Conservation (phyloP, 2,113 vertebrate species). For the Eclectus roratus region DNA sequence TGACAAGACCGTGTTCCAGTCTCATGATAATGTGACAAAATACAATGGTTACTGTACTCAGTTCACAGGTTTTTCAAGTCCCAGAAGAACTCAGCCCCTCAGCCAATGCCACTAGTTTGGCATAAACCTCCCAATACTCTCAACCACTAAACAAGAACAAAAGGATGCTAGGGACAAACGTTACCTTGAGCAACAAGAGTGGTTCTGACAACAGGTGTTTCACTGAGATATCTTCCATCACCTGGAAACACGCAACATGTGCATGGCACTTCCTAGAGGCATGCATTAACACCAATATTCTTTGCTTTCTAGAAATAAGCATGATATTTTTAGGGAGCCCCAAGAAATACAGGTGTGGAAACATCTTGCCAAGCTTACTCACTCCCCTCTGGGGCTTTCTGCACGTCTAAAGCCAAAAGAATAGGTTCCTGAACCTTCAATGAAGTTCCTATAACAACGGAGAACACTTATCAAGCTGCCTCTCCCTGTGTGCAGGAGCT, state of each 20-base stretch:
- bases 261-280: neutral
- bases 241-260: neutral
- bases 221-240: neutral
- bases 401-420: neutral
- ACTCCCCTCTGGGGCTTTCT: neutral
- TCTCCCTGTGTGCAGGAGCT: neutral
- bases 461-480: neutral
- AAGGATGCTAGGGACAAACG: neutral
- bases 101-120: neutral
- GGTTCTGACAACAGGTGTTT: neutral
- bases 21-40: neutral
- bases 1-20: neutral
- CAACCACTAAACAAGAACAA: neutral
- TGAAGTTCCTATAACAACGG: neutral
- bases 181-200: neutral
- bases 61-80: neutral
- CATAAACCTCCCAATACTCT: neutral
- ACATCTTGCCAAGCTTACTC: neutral
- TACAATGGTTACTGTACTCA: neutral
- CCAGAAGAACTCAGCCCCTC: neutral
- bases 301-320: neutral
- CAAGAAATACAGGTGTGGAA: neutral
- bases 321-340: neutral
- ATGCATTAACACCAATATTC: neutral
- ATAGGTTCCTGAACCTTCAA: neutral